Evolutionary conservation across 2,113 vertebrate genomes (phyloP).

Genomic region (Forbesichthys agassizii): DNA sequence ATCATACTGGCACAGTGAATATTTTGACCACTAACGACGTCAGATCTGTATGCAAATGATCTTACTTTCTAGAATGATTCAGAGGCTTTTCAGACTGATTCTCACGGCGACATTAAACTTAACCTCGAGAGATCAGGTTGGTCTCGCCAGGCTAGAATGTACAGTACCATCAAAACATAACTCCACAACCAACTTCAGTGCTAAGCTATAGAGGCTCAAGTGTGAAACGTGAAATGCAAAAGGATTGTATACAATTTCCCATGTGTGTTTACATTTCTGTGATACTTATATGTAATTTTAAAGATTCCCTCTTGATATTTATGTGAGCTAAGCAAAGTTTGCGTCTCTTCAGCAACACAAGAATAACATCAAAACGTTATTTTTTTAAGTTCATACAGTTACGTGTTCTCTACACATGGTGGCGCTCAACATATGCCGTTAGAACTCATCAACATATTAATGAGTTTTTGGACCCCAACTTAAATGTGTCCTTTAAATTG

Average conservation of each 20-base stretch:
- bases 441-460: slow-evolving; percentile 6
- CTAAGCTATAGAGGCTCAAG: neutral
- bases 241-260: slow-evolving; percentile 80
- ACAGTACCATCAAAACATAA: neutral
- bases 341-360: slow-evolving; percentile 75
- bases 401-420: slow-evolving; percentile 46
- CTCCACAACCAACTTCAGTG: neutral
- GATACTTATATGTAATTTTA: slow-evolving; percentile 68
- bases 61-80: too few species aligned
- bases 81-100: too few species aligned
- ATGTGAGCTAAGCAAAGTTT: slow-evolving; percentile 66
- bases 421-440: slow-evolving; percentile 42
- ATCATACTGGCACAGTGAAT: too few species aligned
- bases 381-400: slow-evolving; percentile 7
- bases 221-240: slow-evolving; percentile 47
- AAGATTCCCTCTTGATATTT: slow-evolving; percentile 2
- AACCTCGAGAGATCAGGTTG: too few species aligned
- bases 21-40: too few species aligned
- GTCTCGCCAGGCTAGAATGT: neutral
- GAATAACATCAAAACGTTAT: slow-evolving; percentile 42
- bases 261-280: slow-evolving; percentile 74
- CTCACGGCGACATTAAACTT: too few species aligned
- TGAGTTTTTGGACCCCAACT: slow-evolving; percentile 16
- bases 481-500: slow-evolving; percentile 33
- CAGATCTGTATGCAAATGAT: too few species aligned